A percentile compares a stretch with the other conserved stretches of the same genome.
Evolutionary conservation across 1,140 invertebrate species (phyloP).

Genomic region (Brachionus koreanus): DNA sequence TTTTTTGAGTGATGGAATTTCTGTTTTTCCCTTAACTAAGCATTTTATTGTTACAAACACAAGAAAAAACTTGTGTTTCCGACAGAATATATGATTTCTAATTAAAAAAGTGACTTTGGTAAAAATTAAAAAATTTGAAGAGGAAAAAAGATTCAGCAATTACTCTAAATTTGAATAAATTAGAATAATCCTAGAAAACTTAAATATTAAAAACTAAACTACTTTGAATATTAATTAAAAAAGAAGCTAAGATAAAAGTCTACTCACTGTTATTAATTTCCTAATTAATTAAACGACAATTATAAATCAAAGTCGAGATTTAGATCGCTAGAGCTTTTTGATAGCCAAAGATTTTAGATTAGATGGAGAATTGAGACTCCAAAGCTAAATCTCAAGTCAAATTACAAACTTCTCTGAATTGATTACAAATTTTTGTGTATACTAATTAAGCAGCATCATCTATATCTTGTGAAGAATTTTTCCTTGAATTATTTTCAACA

Average conservation of each 20-base stretch:
- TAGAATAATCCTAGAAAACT: neutral
- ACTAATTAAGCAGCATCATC: neutral
- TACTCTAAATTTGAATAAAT: neutral
- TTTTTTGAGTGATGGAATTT: neutral
- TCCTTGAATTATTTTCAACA: no score
- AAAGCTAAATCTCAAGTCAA: neutral
- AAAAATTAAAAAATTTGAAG: neutral
- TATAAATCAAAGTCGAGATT: neutral
- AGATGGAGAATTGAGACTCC: neutral
- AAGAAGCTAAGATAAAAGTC: neutral
- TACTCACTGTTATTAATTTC: neutral
- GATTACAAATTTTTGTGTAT: neutral
- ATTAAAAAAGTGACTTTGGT: constrained; percentile 9
- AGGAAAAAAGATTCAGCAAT: neutral
- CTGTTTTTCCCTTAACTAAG: neutral
- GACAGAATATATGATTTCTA: constrained; percentile 15
- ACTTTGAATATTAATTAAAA: constrained; percentile 20
- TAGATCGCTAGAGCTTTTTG: neutral
- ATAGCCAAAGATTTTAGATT: neutral
- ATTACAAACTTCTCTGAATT: neutral
- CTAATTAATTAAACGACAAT: constrained; percentile 27
- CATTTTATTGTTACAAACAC: neutral
- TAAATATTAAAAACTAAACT: neutral
- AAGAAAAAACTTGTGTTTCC: constrained; percentile 4
- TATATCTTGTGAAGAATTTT: neutral